Base-by-base conservation (phyloP, 2,113 vertebrate genomes). In the Podiceps cristatus region DNA sequence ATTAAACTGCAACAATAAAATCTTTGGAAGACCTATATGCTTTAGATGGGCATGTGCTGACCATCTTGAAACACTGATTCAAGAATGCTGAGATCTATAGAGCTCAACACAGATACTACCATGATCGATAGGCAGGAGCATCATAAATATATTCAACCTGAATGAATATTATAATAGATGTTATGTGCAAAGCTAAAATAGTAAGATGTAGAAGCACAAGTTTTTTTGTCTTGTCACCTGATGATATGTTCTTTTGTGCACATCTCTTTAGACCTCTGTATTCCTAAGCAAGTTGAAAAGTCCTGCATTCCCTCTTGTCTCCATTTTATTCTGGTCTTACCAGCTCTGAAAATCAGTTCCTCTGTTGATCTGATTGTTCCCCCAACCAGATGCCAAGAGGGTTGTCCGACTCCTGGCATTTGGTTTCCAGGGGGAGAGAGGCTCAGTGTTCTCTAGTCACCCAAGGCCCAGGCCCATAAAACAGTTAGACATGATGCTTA, bases 321-420 rank as follows among this genome's bases (percentile, higher is more conserved):
- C 35, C 7, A 11, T 53, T 79, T 80, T 11, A 18, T 27, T 35
- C 19, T 35, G 40, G 9, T 27, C 25, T 60, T 63, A 49, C 5
- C 40, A 68, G 45, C 55, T 53, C 42, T 67, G 69, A 55, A 85
- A 84, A 78, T 47, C 22, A 31, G 14, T 49, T 71, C 9, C 35
- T 68, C 20, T 60, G 29, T 25, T 37, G 45, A 64, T 55, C 28
- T 63, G 19, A 19, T 9, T 52, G 50, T 64, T 50, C 20, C 18
- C 45, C 62, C 63, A 64, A 5, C 8, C 20, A 74, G 27, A 52
- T 25, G 35, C 35, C 63, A 22, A n/a, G 28, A 62, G 1, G 1
- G 8, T 24, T 14, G 3, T 37, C n/a, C 1, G 2, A 2, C 23
- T 37, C 8, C 33, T 8, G 3, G 2, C 0, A 0, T 4, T 74